Conservation (phyloP, 2,797 vertebrate genomes). For the Danio tinwini region DNA sequence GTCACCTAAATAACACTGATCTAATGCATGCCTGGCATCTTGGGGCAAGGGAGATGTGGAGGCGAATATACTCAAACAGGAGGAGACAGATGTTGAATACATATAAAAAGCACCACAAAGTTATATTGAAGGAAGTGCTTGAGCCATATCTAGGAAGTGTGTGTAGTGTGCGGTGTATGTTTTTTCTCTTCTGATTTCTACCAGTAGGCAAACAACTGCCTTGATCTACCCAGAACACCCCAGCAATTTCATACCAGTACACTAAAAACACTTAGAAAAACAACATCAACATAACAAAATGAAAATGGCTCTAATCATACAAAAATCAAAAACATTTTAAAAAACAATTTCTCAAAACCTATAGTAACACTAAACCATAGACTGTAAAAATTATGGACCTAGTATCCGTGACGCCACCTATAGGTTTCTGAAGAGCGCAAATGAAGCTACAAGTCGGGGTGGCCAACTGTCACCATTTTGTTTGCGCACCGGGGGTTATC, state of each 20-base stretch:
- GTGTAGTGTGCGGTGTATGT: neutral
- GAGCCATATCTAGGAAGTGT: neutral
- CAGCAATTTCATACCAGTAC: neutral
- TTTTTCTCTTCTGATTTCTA: neutral
- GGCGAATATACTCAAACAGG: neutral
- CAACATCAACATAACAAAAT: too few relatives aligned
- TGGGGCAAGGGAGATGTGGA: conserved; percentile 33
- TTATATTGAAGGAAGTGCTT: neutral
- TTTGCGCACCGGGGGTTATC: too few relatives aligned
- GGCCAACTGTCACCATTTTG: too few relatives aligned
- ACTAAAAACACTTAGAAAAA: too few relatives aligned
- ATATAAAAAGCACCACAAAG: neutral
- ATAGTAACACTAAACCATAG: too few relatives aligned
- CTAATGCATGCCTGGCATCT: conserved; percentile 5
- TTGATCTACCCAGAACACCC: neutral
- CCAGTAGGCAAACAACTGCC: neutral
- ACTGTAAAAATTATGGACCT: too few relatives aligned
- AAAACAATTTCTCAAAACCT: too few relatives aligned
- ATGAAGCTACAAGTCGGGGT: too few relatives aligned
- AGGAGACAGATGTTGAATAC: neutral
- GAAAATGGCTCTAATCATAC: too few relatives aligned
- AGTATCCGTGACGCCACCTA: too few relatives aligned
- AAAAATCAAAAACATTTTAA: too few relatives aligned
- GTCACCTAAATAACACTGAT: conserved; percentile 35
- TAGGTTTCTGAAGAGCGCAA: too few relatives aligned